Evolutionary conservation across 2,797 vertebrate genomes (phyloP).

Genomic region (Pipistrellus pipistrellus): DNA sequence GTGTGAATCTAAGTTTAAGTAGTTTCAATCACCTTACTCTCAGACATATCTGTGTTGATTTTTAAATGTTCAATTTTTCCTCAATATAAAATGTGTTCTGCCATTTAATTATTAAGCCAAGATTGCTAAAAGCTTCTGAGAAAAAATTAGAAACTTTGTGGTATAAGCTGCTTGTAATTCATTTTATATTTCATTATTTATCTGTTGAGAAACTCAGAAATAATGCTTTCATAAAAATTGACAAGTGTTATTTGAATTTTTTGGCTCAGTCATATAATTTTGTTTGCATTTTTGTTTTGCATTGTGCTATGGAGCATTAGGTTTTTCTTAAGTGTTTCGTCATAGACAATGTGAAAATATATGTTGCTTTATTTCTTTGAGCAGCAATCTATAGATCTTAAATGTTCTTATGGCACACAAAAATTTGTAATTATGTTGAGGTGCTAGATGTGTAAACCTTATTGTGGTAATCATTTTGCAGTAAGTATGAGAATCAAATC

Average conservation of each 20-base stretch:
- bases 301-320: not conserved
- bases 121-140: conserved; percentile 17
- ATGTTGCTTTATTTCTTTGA: conserved; percentile 9
- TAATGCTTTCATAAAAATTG: conserved; percentile 29
- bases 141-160: conserved; percentile 50
- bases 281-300: conserved; percentile 51
- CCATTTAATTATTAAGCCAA: not conserved
- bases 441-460: not conserved
- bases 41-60: not conserved
- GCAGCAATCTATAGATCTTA: not conserved
- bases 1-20: conserved; percentile 4
- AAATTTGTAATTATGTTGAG: not conserved
- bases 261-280: conserved; percentile 27
- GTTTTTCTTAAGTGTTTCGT: not conserved
- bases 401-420: not conserved
- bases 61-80: conserved; percentile 8
- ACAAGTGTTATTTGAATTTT: conserved; percentile 62
- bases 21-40: not conserved
- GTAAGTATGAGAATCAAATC: not conserved
- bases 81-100: conserved; percentile 30
- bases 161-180: conserved; percentile 35
- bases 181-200: conserved; percentile 1
- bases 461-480: conserved; percentile 1
- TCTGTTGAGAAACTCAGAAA: conserved; percentile 32
- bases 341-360: not conserved